These are phyloP conservation scores for Acipenser oxyrinchus DNA, from an alignment of 2,797 vertebrate genomes.

Conservation along the genomic window DNA sequence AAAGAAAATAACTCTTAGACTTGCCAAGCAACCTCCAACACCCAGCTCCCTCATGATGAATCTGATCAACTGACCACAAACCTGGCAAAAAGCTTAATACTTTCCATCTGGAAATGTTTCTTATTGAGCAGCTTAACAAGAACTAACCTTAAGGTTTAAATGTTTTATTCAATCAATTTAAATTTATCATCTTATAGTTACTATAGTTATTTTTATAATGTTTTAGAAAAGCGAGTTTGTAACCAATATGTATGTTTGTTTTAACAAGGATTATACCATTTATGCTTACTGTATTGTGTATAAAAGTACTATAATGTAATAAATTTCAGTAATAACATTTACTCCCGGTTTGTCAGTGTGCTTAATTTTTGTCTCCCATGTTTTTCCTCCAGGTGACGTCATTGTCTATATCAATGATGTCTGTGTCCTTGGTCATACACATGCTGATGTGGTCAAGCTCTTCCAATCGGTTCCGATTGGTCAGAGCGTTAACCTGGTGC, in stretches of 20 bases:
- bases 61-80: too few species aligned
- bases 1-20: too few species aligned
- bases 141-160: too few species aligned
- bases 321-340: not conserved
- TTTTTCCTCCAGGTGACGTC: constrained; percentile 74
- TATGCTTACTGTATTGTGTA: not conserved
- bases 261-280: not conserved
- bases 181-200: too few species aligned
- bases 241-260: not conserved
- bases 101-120: too few species aligned
- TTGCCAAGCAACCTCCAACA: too few species aligned
- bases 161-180: too few species aligned
- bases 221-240: too few species aligned
- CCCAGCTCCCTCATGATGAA: too few species aligned
- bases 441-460: constrained; percentile 94
- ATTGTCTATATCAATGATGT: constrained; percentile 97
- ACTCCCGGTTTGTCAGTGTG: not conserved
- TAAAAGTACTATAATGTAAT: not conserved
- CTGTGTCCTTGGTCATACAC: constrained; percentile 93
- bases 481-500: constrained; percentile 87
- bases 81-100: too few species aligned
- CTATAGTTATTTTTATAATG: too few species aligned
- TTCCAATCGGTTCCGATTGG: constrained; percentile 96
- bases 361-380: constrained; percentile 9
- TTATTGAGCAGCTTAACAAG: too few species aligned